Evolutionary conservation across 92 coral and sea anemone species (phyloP), one percentile per base, ranked within the genome.

Genomic region (Bergia sp.): DNA sequence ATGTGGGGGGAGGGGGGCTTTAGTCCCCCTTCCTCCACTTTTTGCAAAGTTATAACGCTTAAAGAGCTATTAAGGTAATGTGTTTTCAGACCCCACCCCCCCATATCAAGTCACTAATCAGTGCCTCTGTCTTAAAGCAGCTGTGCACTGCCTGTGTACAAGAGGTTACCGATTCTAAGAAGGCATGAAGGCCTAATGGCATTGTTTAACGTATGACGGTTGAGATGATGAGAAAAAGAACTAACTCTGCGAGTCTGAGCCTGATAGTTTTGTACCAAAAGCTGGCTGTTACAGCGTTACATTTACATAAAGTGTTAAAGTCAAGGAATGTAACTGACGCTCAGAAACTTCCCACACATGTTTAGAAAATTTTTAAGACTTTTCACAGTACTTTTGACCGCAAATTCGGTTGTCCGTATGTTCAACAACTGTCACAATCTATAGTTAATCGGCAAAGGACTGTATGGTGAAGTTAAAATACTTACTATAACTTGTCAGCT

Each of bases 401-500:
- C 58, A 53, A 53, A 53, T 53, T 11, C 13, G 13, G 15, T 53
- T 53, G 13, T 74, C 21, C 41, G 1, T 74, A 38, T 16, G 79
- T 74, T 21, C 9, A 41, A 41, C 36, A 61, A 13, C 69, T 13
- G 20, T 61, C 69, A 4, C 69, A 20, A 61, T 61, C 69, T 61
- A 18, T 10, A 11, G 58, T 53, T 18, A 53, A 18, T 23, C 29
- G 29, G 20, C 69, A 61, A 61, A 21, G 0, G 7, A 61, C 69
- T 61, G 3, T 21, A 18, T n/a, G 11, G 21, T 42, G 41, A 41
- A 16, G 11, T 11, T 42, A 82, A 12, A 40, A 15, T n/a, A 84
- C 87, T 84, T 84, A 84, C 87, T 71, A 37, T 79, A 67, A 2
- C 40, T 84, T 44, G 44, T 84, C 29, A 84, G 36, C 23, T 84